These are phyloP conservation scores for Heptranchias perlo DNA, from an alignment of 2,113 vertebrate genomes.

Conservation along the genomic window DNA sequence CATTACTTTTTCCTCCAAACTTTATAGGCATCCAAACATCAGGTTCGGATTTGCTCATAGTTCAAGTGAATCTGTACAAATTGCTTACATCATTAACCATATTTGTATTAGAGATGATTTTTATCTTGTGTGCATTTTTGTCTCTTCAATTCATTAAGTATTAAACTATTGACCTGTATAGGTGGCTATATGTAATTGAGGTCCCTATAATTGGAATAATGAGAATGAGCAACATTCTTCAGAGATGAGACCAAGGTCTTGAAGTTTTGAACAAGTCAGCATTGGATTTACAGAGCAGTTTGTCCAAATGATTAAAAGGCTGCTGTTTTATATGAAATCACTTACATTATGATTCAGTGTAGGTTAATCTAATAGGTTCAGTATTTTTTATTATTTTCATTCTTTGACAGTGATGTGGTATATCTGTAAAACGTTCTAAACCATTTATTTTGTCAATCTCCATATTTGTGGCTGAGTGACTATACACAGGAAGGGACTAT, in stretches of 20 bases:
- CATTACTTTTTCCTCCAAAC: not conserved
- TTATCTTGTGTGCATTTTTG: not conserved
- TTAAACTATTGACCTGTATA: slow-evolving; percentile 4
- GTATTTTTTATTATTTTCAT: not conserved
- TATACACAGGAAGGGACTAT: not conserved
- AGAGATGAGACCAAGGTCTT: not conserved
- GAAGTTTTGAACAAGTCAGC: not conserved
- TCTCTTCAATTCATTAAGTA: not conserved
- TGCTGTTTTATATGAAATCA: not conserved
- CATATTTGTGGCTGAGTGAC: not conserved
- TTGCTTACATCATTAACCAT: not conserved
- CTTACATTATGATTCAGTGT: not conserved
- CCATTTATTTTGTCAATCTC: not conserved
- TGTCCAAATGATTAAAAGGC: not conserved
- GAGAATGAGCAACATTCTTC: not conserved
- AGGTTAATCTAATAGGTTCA: not conserved
- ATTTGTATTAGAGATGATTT: not conserved
- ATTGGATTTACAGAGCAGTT: not conserved
- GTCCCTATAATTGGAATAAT: not conserved
- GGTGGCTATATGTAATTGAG: not conserved
- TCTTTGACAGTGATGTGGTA: not conserved
- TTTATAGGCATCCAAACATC: not conserved
- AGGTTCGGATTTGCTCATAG: not conserved
- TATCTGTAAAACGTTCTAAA: not conserved
- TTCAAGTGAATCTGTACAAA: not conserved